Base-by-base conservation (phyloP, 1,140 invertebrate genomes). In the Drosophila paulistorum region DNA sequence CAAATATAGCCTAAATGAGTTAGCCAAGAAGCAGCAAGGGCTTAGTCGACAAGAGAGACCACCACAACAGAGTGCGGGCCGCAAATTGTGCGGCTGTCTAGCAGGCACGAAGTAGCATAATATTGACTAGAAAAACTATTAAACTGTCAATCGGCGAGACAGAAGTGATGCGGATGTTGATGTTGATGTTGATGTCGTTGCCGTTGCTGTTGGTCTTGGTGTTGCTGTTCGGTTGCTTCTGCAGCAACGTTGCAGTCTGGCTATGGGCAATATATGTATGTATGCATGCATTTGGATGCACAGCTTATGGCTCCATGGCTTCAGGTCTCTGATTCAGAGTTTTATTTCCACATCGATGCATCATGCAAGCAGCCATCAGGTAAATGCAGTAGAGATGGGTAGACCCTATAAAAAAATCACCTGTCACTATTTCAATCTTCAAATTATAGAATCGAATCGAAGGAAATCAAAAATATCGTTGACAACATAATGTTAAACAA, bases 111-210 rank as follows among this genome's bases (percentile, higher is more conserved):
- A 86, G 71, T 81, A 66, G 68, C 78, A 86, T 81, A 79, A 86
- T 86, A 86, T 86, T 86, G 82, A 79, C 82, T 79, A 71, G 69
- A 69, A 71, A 86, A 86, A 82, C 83, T 86, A 87, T 86, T 86
- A 86, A 87, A 72, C 79, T 86, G 83, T 87, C 83, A 86, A 82
- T 87, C 83, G 79, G 33, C 41, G 20, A 17, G 57, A 59, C 17
- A 17, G 57, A 7, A 59, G 30, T 37, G 30, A 37, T n/a, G 55
- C 55, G 14, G 55, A 58, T 35, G 7, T 7, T 14, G 55, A 57
- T 33, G 20, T 57, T 41, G 26, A 45, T 14, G 42, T 6, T 3
- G 13, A 7, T 20, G 45, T 17, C 14, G 7, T 5, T 48, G 45
- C 7, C 2, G 37, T 13, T 39, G 37, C 11, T 3, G 35, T 11